Conservation (phyloP, 92 coral and sea anemone species). For the Muricea muricata region DNA sequence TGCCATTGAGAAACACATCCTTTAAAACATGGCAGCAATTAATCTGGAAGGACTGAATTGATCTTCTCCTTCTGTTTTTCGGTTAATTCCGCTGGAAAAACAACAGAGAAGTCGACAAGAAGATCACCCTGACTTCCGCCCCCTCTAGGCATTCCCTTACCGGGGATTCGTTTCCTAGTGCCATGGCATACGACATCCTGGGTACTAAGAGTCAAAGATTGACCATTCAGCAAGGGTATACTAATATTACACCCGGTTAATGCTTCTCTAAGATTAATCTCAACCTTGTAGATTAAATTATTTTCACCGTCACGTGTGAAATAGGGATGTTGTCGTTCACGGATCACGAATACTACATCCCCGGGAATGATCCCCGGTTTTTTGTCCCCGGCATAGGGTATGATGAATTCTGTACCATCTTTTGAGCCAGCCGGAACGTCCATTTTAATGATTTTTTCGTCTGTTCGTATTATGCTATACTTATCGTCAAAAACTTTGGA, state of each 20-base stretch:
- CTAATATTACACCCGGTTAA: constrained; percentile 70
- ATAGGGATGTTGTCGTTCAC: constrained; percentile 75
- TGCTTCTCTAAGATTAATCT: constrained; percentile 84
- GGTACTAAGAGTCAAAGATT: constrained; percentile 62
- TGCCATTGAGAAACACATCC: not conserved
- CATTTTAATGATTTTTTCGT: constrained; percentile 85
- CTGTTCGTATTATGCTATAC: constrained; percentile 60
- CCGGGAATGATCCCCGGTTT: constrained; percentile 93
- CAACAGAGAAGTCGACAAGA: constrained; percentile 80
- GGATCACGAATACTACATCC: constrained; percentile 82
- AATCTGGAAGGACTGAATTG: constrained; percentile 24
- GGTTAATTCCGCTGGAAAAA: constrained; percentile 72
- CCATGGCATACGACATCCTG: constrained; percentile 78
- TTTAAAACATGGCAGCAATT: not conserved
- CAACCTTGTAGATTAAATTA: constrained; percentile 77
- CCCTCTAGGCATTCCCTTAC: constrained; percentile 90
- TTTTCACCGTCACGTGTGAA: constrained; percentile 85
- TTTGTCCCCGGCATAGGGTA: constrained; percentile 84
- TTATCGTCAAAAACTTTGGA: constrained; percentile 74
- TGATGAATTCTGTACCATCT: constrained; percentile 86
- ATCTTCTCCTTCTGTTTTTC: constrained; percentile 62
- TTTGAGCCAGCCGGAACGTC: constrained; percentile 92
- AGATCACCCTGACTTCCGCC: constrained; percentile 73
- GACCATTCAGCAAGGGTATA: constrained; percentile 75
- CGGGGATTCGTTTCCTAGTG: constrained; percentile 62